These are phyloP conservation scores for Sinocyclocheilus anophthalmus DNA, from an alignment of 2,113 vertebrate genomes.

Conservation along the genomic window DNA sequence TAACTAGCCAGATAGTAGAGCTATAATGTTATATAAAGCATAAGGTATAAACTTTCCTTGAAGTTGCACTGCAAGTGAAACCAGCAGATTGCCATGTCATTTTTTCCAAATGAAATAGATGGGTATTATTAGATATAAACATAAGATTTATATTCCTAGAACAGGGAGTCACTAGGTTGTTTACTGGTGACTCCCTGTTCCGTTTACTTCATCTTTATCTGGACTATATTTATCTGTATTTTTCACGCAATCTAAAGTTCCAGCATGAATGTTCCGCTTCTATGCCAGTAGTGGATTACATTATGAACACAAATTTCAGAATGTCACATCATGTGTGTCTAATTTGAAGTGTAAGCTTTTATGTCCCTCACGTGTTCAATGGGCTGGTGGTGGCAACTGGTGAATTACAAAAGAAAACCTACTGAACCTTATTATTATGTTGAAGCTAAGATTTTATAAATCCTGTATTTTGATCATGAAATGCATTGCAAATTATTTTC, in stretches of 20 bases:
- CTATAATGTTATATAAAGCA: no score
- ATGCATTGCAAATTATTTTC: conserved; percentile 42
- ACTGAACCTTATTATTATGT: conserved; percentile 53
- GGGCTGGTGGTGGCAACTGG: conserved; percentile 43
- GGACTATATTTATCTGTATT: neutral
- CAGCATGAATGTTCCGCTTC: neutral
- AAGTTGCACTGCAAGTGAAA: neutral
- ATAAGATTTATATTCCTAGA: conserved; percentile 13
- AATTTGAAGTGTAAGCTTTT: neutral
- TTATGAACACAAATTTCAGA: neutral
- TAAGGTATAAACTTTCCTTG: neutral
- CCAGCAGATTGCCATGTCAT: neutral
- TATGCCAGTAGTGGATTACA: conserved; percentile 15
- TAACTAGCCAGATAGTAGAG: no score
- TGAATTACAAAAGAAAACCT: conserved; percentile 51
- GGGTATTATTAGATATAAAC: conserved; percentile 26
- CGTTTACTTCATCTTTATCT: neutral
- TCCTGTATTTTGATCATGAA: conserved; percentile 36
- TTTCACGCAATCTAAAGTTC: neutral
- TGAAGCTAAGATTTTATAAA: conserved; percentile 41
- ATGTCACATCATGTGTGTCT: neutral
- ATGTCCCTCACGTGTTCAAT: conserved; percentile 58
- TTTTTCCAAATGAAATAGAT: conserved; percentile 1
- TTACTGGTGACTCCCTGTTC: neutral
- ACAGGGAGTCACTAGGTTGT: conserved; percentile 31